phyloP scores from a whole-genome alignment of 2,113 vertebrate genomes.

The Nansenia antarctica region DNA sequence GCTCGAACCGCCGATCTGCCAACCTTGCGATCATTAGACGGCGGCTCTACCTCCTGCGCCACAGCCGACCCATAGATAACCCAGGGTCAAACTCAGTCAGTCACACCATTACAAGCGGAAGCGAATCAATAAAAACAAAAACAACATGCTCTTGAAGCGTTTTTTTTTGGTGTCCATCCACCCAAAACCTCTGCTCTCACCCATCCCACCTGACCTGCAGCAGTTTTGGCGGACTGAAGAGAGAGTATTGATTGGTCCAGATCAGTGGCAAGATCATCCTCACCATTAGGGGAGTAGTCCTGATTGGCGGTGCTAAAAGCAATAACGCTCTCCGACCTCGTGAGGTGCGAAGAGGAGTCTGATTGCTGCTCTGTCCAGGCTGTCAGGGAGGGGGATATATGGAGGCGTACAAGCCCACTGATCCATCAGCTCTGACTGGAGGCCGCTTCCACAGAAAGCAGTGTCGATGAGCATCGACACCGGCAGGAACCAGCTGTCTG shows the following conservation, averaged over 20 bases:
- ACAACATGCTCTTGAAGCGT: background rate
- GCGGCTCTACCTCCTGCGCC: too few relatives aligned
- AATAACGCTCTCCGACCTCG: conserved; percentile 35
- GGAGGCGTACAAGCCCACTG: conserved; percentile 16
- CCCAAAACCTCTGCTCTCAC: background rate
- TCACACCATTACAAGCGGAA: background rate
- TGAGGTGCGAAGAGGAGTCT: conserved; percentile 22
- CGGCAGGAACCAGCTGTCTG: conserved; percentile 19
- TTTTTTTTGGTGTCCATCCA: background rate
- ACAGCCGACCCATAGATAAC: too few relatives aligned
- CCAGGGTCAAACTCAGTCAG: too few relatives aligned
- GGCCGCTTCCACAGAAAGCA: background rate
- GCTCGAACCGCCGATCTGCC: too few relatives aligned
- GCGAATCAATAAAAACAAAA: background rate
- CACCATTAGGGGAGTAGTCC: conserved; percentile 26
- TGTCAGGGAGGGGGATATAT: conserved; percentile 35
- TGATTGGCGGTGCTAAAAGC: conserved; percentile 40
- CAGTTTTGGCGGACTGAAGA: background rate
- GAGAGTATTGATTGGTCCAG: background rate
- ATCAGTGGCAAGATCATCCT: conserved; percentile 53
- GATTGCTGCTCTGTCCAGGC: conserved; percentile 23
- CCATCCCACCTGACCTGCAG: background rate
- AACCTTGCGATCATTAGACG: too few relatives aligned
- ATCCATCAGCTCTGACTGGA: conserved; percentile 24
- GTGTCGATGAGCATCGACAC: conserved; percentile 34